These are phyloP conservation scores for Sula dactylatra DNA, from an alignment of 2,113 vertebrate genomes.

Conservation along the genomic window DNA sequence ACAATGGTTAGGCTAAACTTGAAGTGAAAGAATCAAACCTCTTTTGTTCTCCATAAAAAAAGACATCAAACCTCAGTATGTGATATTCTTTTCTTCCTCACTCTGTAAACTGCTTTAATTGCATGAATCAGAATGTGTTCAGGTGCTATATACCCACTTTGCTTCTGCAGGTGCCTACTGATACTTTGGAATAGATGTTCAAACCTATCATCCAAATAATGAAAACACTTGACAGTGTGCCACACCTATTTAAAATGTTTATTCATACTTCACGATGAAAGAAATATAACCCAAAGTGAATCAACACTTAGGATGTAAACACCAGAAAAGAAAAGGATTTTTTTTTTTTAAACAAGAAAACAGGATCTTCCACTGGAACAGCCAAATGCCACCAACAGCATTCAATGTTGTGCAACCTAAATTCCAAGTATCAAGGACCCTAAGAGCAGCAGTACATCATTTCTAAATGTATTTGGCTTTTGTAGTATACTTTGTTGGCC, in stretches of 20 bases:
- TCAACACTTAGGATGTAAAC: neutral
- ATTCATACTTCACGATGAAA: constrained; percentile 41
- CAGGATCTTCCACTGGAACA: neutral
- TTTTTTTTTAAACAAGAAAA: neutral
- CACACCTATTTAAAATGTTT: constrained; percentile 71
- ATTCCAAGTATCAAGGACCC: constrained; percentile 10
- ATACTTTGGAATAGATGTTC: constrained; percentile 56
- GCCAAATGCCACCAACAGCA: neutral
- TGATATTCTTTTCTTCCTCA: constrained; percentile 78
- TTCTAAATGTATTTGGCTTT: constrained; percentile 14
- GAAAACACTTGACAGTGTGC: constrained; percentile 71
- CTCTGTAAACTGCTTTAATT: constrained; percentile 82
- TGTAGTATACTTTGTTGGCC: neutral
- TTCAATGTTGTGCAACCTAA: neutral
- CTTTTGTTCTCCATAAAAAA: constrained; percentile 89
- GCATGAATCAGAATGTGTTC: constrained; percentile 81
- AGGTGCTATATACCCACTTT: constrained; percentile 78
- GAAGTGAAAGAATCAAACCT: constrained; percentile 81
- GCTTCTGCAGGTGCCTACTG: constrained; percentile 76
- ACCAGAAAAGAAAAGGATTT: neutral
- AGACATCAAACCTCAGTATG: constrained; percentile 81
- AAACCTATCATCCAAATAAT: constrained; percentile 64
- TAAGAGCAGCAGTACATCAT: neutral
- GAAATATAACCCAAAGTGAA: constrained; percentile 28
- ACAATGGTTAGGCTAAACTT: constrained; percentile 84